Evolutionary conservation across 2,113 vertebrate species (phyloP).

Genomic region (Trichomycterus rosablanca): DNA sequence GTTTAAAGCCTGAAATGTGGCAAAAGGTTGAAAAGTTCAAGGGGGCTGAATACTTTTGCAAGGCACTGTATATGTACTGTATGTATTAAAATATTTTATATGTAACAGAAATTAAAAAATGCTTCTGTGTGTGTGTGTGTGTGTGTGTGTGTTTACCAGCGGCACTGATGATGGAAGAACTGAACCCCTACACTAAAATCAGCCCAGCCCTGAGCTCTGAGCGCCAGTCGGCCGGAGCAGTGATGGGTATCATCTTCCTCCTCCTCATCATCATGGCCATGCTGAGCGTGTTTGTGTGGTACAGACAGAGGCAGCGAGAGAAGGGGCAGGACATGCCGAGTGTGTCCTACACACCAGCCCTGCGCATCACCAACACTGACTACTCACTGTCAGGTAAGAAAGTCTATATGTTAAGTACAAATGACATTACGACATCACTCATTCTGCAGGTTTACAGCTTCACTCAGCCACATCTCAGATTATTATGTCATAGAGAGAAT

Average conservation of each 20-base stretch:
- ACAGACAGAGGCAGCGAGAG: constrained; percentile 86
- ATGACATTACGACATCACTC: constrained; percentile 56
- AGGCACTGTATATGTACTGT: too few relatives aligned
- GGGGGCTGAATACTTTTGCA: too few relatives aligned
- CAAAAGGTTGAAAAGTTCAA: too few relatives aligned
- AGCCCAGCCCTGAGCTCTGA: constrained; percentile 90
- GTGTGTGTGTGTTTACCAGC: constrained; percentile 65
- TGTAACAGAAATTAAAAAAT: not conserved
- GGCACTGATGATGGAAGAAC: constrained; percentile 97
- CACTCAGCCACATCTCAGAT: too few relatives aligned
- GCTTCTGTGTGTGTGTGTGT: not conserved
- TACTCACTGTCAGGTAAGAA: constrained; percentile 92
- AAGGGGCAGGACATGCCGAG: constrained; percentile 94
- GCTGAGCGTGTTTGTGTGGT: constrained; percentile 93
- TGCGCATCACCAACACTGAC: constrained; percentile 89
- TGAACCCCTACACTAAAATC: constrained; percentile 98
- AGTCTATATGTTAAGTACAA: too few relatives aligned
- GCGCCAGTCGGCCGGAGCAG: constrained; percentile 93
- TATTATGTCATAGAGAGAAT: too few relatives aligned
- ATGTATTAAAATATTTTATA: not conserved
- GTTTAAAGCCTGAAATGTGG: too few relatives aligned
- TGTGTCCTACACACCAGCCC: constrained; percentile 90
- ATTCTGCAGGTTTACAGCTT: too few relatives aligned
- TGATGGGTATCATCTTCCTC: constrained; percentile 92
- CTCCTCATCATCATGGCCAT: constrained; percentile 91